These are phyloP conservation scores for Dryocosmus kuriphilus DNA, from an alignment of 2,888 invertebrate genomes.

Conservation along the genomic window DNA sequence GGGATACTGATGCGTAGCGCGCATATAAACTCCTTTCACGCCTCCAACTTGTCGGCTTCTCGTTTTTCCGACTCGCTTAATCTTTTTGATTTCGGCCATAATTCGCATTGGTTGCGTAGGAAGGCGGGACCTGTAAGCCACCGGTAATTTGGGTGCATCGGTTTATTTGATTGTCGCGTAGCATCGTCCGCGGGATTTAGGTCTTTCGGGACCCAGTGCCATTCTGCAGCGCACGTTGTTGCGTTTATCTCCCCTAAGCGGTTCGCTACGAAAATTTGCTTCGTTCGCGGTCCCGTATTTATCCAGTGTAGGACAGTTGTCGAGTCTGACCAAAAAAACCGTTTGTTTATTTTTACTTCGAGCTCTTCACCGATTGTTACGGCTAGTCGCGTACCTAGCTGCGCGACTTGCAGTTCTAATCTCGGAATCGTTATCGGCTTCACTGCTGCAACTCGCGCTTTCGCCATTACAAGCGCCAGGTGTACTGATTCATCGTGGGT, in stretches of 20 bases:
- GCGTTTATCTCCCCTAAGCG: too few species aligned
- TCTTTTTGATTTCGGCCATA: too few species aligned
- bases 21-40: too few species aligned
- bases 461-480: neutral
- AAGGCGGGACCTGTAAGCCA: too few species aligned
- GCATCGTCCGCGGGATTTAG: slow-evolving; percentile 59
- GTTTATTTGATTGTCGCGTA: slow-evolving; percentile 12
- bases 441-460: slow-evolving; percentile 44
- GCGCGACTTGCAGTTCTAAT: slow-evolving; percentile 52
- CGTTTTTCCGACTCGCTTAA: too few species aligned
- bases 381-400: slow-evolving; percentile 48
- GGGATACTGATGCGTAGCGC: too few species aligned
- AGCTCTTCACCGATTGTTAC: slow-evolving; percentile 41
- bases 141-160: too few species aligned
- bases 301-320: slow-evolving; percentile 55
- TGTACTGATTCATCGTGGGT: too few species aligned
- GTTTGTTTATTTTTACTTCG: slow-evolving; percentile 23
- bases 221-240: slow-evolving; percentile 46
- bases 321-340: slow-evolving; percentile 53
- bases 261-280: slow-evolving; percentile 52
- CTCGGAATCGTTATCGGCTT: slow-evolving; percentile 46
- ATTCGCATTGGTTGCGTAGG: fast-evolving
- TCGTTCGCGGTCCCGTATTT: slow-evolving; percentile 41
- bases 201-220: slow-evolving; percentile 57
- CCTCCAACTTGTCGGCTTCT: too few species aligned